These are phyloP conservation scores for Cheilosia grossa DNA, from an alignment of 2,888 invertebrate species.

Conservation along the genomic window DNA sequence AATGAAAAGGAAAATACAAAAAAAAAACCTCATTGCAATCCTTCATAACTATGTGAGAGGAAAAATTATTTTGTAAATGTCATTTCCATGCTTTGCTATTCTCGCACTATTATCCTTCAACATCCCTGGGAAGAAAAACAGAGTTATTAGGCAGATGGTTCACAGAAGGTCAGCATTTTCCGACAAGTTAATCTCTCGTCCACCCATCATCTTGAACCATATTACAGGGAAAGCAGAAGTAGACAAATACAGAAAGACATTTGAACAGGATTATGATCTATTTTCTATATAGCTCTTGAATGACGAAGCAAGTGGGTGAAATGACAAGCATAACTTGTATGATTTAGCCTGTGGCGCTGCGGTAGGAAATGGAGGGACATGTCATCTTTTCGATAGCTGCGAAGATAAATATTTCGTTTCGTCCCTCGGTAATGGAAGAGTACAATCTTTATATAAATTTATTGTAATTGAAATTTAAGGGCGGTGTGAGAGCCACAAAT, in stretches of 20 bases:
- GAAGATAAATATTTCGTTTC: slow-evolving; percentile 4
- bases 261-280: slow-evolving; percentile 43
- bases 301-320: slow-evolving; percentile 2
- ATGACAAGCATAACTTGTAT: slow-evolving; percentile 18
- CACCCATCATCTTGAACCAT: slow-evolving; percentile 22
- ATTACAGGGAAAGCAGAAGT: slow-evolving; percentile 35
- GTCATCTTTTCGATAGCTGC: slow-evolving; percentile 8
- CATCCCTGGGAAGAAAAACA: slow-evolving; percentile 20
- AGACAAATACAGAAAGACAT: slow-evolving; percentile 35
- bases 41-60: not conserved
- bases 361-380: slow-evolving; percentile 15
- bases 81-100: slow-evolving; percentile 30
- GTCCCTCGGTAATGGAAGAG: not conserved
- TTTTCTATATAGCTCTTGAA: slow-evolving; percentile 23
- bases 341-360: not conserved
- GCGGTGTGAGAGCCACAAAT: slow-evolving; percentile 12
- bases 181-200: slow-evolving; percentile 37
- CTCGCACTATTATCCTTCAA: slow-evolving; percentile 28
- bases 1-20: not conserved
- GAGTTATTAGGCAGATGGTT: slow-evolving; percentile 24
- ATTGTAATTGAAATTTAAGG: slow-evolving; percentile 16
- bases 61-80: slow-evolving; percentile 48
- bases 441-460: slow-evolving; percentile 13
- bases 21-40: not conserved
- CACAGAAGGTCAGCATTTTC: slow-evolving; percentile 48